These are phyloP conservation scores for Scaptomyza parva DNA, from an alignment of 2,888 invertebrate genomes.

Conservation along the genomic window DNA sequence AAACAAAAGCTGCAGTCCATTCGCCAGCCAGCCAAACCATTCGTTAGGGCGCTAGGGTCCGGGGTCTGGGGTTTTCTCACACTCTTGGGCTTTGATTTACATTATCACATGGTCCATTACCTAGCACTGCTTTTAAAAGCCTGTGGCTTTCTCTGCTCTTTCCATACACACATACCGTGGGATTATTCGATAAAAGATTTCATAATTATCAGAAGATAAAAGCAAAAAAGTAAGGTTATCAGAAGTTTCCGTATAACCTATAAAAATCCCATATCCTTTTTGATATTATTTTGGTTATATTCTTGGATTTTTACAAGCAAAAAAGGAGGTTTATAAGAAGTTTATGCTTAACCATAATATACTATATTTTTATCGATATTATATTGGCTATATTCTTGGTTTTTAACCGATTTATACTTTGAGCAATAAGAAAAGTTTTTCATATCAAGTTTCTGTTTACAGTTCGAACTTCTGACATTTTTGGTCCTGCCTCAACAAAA, in stretches of 20 bases:
- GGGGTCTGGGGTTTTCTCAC: not conserved
- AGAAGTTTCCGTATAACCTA: too few species aligned
- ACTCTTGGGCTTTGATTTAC: constrained; percentile 39
- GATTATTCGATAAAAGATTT: constrained; percentile 44
- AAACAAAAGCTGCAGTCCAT: constrained; percentile 1
- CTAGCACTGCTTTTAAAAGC: constrained; percentile 12
- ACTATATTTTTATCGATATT: too few species aligned
- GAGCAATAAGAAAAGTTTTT: too few species aligned
- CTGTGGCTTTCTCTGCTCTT: constrained; percentile 33
- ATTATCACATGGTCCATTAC: constrained; percentile 49
- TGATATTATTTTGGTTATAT: too few species aligned
- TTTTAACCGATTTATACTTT: not conserved
- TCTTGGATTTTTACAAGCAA: too few species aligned
- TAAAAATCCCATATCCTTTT: too few species aligned
- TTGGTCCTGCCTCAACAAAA: constrained; percentile 27
- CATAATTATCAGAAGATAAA: constrained; percentile 47
- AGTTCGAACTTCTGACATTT: not conserved
- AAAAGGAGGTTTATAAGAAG: too few species aligned
- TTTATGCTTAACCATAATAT: too few species aligned
- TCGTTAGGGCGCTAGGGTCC: not conserved
- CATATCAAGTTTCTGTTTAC: not conserved
- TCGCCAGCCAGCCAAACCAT: constrained; percentile 2
- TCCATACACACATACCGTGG: not conserved
- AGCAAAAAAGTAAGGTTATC: too few species aligned
- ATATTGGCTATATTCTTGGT: constrained; percentile 26